phyloP scores from a whole-genome alignment of 2,113 vertebrate genomes.

The Heliornis fulica region DNA sequence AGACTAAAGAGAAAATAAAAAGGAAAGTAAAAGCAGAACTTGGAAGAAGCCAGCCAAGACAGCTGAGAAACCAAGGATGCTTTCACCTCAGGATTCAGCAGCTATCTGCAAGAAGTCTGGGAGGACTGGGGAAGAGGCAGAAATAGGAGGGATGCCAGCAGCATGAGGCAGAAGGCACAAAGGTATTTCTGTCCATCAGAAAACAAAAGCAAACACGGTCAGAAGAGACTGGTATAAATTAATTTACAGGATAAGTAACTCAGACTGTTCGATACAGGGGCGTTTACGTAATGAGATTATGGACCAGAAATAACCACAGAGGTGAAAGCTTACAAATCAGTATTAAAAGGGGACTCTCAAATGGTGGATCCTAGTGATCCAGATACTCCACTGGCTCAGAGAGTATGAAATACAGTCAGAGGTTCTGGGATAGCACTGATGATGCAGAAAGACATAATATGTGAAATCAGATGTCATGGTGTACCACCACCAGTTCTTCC shows the following conservation, averaged over 20 bases:
- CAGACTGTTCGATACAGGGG: not conserved
- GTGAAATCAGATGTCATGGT: not conserved
- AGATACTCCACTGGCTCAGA: not conserved
- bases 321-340: not conserved
- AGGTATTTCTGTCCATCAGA: not conserved
- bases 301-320: slow-evolving; percentile 5
- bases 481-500: not conserved
- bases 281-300: slow-evolving; percentile 32
- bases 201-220: not conserved
- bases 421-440: not conserved
- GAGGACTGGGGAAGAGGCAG: not conserved
- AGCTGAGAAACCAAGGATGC: not conserved
- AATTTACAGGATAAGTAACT: slow-evolving; percentile 10
- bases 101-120: not conserved
- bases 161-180: not conserved
- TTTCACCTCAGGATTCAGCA: not conserved
- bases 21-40: not conserved
- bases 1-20: not conserved
- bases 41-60: not conserved
- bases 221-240: slow-evolving; percentile 10
- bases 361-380: not conserved
- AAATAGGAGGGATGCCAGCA: not conserved
- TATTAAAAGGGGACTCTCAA: not conserved
- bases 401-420: not conserved
- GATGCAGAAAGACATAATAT: not conserved